Conservation (phyloP, 1,140 invertebrate genomes). For the Apis dorsata region DNA sequence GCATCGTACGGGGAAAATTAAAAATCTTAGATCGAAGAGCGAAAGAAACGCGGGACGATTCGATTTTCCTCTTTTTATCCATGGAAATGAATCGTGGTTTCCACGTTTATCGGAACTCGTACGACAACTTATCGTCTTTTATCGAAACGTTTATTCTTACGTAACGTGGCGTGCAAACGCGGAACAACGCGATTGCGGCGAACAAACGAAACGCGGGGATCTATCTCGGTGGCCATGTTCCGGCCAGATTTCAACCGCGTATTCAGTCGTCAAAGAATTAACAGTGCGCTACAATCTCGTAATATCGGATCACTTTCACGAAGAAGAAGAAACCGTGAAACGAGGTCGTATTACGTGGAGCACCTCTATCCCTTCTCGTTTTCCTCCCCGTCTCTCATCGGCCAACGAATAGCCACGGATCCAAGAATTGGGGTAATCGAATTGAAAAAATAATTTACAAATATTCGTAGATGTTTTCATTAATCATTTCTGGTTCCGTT, state of each 20-base stretch:
- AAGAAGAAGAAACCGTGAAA: constrained; percentile 72
- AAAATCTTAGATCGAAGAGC: too few species aligned
- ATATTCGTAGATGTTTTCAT: too few species aligned
- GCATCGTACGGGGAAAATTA: too few species aligned
- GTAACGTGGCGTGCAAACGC: constrained; percentile 40
- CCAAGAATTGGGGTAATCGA: too few species aligned
- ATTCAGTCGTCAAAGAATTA: constrained; percentile 23
- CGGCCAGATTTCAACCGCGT: constrained; percentile 43
- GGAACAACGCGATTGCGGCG: constrained; percentile 68
- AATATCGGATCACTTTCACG: constrained; percentile 76
- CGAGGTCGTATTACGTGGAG: constrained; percentile 65
- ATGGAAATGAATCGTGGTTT: not conserved
- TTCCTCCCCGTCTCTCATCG: not conserved
- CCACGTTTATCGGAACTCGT: not conserved
- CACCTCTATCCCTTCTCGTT: not conserved
- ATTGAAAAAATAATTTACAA: too few species aligned
- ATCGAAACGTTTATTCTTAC: constrained; percentile 45
- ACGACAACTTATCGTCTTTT: constrained; percentile 1
- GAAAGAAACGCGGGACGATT: too few species aligned
- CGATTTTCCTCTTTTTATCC: not conserved
- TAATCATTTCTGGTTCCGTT: too few species aligned
- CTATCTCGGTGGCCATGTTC: constrained; percentile 67
- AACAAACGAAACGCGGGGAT: constrained; percentile 74
- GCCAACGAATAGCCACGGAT: too few species aligned
- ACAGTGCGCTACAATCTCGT: constrained; percentile 55